These are phyloP conservation scores for Battus philenor DNA, from an alignment of 1,140 invertebrate genomes.

Conservation along the genomic window DNA sequence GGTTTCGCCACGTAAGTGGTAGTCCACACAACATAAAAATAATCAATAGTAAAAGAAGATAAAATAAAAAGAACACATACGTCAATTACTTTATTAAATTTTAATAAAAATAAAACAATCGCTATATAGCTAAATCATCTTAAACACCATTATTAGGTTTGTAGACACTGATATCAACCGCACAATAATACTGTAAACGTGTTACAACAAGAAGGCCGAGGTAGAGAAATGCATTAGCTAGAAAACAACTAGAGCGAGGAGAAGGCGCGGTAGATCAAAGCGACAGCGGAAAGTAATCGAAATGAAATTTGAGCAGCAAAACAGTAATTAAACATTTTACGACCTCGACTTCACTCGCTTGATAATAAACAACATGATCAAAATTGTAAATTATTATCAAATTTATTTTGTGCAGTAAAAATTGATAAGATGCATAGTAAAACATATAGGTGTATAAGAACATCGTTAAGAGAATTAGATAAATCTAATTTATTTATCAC, in stretches of 20 bases:
- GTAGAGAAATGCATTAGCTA: constrained; percentile 47
- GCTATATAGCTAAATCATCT: constrained; percentile 5
- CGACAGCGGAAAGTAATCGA: constrained; percentile 15
- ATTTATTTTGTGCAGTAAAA: constrained; percentile 1
- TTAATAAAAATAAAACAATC: constrained; percentile 8
- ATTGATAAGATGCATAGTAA: neutral
- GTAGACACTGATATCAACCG: constrained; percentile 1
- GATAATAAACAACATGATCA: no score
- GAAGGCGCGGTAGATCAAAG: constrained; percentile 6
- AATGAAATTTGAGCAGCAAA: constrained; percentile 15
- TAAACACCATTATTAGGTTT: constrained; percentile 4
- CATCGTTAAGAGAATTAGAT: neutral
- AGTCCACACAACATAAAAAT: no score
- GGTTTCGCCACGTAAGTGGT: no score
- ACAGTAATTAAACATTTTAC: constrained; percentile 42
- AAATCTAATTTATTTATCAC: constrained; percentile 3
- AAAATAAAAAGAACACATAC: neutral
- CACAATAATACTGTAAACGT: constrained; percentile 13
- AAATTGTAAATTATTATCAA: no score
- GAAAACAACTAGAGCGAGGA: constrained; percentile 18
- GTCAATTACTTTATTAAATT: neutral
- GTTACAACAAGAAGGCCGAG: constrained; percentile 51
- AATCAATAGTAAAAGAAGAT: no score
- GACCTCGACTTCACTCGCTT: constrained; percentile 58
- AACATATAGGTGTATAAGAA: constrained; percentile 9